Evolutionary conservation across 2,797 vertebrate genomes (phyloP).

Genomic region (Diplodus puntazzo): DNA sequence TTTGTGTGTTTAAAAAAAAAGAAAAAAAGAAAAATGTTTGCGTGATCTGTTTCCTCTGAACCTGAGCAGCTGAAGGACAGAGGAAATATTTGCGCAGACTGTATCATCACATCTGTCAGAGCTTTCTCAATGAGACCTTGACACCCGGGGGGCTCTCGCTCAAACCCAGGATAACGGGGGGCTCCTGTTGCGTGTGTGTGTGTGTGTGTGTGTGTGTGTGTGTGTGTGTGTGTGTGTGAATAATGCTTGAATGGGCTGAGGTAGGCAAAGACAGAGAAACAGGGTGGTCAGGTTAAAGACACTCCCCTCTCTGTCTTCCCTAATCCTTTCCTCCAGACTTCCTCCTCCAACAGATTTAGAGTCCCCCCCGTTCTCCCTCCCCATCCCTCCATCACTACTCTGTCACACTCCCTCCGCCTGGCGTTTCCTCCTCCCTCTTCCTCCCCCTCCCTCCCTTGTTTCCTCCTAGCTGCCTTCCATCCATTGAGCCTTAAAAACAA

Average conservation of each 20-base stretch:
- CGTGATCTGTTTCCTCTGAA: conserved; percentile 78
- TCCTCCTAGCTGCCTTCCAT: conserved; percentile 62
- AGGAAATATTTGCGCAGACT: conserved; percentile 76
- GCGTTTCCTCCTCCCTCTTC: conserved; percentile 80
- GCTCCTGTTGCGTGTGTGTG: conserved; percentile 33
- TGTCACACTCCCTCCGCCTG: conserved; percentile 76
- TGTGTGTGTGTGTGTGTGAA: conserved; percentile 32
- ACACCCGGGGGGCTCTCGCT: conserved; percentile 59
- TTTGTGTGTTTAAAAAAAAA: not conserved
- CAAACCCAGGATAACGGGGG: conserved; percentile 57
- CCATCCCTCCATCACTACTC: conserved; percentile 81
- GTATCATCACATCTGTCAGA: conserved; percentile 81
- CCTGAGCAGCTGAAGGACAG: conserved; percentile 81
- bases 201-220: not conserved
- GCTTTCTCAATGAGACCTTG: conserved; percentile 76
- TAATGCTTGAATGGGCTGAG: conserved; percentile 62
- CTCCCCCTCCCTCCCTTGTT: conserved; percentile 65
- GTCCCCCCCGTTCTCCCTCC: conserved; percentile 62
- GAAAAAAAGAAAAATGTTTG: conserved; percentile 34
- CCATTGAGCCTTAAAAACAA: conserved; percentile 43
- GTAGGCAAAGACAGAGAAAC: conserved; percentile 52
- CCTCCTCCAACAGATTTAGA: conserved; percentile 88
- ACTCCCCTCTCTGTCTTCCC: conserved; percentile 78
- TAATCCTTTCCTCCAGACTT: conserved; percentile 91
- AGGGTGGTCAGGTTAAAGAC: conserved; percentile 81